Base-by-base conservation (phyloP, 2,888 invertebrate genomes). In the Tachystola acroxantha region DNA sequence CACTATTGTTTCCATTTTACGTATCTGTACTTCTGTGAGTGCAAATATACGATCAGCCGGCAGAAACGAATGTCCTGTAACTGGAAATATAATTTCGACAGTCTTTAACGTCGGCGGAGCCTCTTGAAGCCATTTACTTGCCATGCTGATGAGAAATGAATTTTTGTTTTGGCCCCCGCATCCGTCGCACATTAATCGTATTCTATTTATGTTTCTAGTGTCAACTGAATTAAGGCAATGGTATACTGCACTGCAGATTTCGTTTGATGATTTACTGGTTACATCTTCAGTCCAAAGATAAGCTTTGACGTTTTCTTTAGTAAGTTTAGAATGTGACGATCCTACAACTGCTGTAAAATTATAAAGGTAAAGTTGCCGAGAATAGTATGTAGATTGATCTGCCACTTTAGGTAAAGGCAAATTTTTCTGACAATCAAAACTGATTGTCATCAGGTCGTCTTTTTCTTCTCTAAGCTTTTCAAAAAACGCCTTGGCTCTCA, bases 141-240 rank as follows among this genome's bases (percentile, higher is more conserved):
- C 35, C 48, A 52, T 52, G 22, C 37, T 20, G 6, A 52, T 39
- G 27, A 56, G 32, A 11, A 43, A 46, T 11, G 46, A 34, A 34
- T 59, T 59, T 45, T 56, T 57, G 30, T 58, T 59, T 40, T 57
- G 57, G 10, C 37, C 37, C 2, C 37, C 41, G 20, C 41, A 41
- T 22, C 41, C 41, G 24, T 41, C 41, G 6, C 32, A 19, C 26
- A 34, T 19, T 11, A 41, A 19, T 22, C 37, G 12, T 10, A 40
- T 34, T 7, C 11, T 35, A 3, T 28, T 41, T 19, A 35, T 32
- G 10, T 12, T 13, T 10, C 5, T 13, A 16, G 28, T 22, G 24
- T 46, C 38, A 12, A 32, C 37, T n/a, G 40, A 34, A 19, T 39
- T 33, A 3, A 57, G 7, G 3, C 11, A 10, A 11, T 10, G 7